phyloP scores from a whole-genome alignment of 2,113 vertebrate species.

The Petromus typicus region DNA sequence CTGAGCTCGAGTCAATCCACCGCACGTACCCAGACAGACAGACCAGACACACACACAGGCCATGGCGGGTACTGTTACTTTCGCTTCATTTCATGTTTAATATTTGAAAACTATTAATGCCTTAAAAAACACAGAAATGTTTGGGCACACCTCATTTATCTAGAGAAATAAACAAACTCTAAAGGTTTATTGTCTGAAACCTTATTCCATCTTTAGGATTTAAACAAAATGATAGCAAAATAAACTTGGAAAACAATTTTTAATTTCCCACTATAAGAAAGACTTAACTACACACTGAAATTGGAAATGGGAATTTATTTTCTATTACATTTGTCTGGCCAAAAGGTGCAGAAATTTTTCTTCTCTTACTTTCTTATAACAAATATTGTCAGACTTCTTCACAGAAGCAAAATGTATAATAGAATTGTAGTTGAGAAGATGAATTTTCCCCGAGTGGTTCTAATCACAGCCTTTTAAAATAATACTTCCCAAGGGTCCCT shows the following conservation, averaged over 20 bases:
- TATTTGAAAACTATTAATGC: background rate
- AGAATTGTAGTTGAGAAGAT: conserved; percentile 24
- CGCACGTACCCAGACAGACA: background rate
- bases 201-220: conserved; percentile 42
- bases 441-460: background rate
- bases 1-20: background rate
- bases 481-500: background rate
- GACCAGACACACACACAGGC: background rate
- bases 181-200: conserved; percentile 8
- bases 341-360: conserved; percentile 29
- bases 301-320: conserved; percentile 61
- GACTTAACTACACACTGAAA: conserved; percentile 49
- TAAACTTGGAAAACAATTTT: conserved; percentile 42
- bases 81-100: conserved; percentile 26
- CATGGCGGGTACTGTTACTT: background rate
- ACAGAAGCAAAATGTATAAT: conserved; percentile 10
- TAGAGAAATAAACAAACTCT: conserved; percentile 59
- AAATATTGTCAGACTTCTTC: conserved; percentile 10
- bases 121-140: conserved; percentile 34
- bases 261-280: conserved; percentile 50
- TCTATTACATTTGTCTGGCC: conserved; percentile 30
- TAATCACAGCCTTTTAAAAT: background rate
- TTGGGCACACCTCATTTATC: background rate
- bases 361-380: background rate
- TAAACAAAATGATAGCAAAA: conserved; percentile 48